phyloP scores from a whole-genome alignment of 2,888 invertebrate genomes.

The Seira ritae region DNA sequence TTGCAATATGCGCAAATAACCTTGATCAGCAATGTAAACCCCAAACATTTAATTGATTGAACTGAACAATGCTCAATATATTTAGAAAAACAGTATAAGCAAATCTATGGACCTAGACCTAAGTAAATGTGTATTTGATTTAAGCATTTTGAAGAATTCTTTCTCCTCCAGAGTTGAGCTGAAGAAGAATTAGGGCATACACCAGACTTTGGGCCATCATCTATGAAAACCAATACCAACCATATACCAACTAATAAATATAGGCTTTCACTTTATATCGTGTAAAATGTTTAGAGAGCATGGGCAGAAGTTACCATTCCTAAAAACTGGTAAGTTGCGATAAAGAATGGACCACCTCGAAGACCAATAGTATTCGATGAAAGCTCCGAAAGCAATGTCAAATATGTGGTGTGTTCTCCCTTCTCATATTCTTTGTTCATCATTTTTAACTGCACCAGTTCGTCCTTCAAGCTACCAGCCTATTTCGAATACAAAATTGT shows the following conservation, averaged over 20 bases:
- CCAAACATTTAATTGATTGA: too few species aligned
- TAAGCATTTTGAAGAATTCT: too few species aligned
- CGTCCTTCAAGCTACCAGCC: conserved; percentile 14
- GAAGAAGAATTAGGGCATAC: conserved; percentile 28
- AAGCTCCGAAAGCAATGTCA: conserved; percentile 19
- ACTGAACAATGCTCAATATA: too few species aligned
- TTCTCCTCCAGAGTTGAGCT: conserved; percentile 9
- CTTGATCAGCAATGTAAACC: too few species aligned
- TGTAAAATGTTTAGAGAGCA: background rate
- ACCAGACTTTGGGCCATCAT: conserved; percentile 32
- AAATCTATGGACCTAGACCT: too few species aligned
- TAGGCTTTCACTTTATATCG: background rate
- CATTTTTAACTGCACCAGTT: background rate
- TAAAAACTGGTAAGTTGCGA: conserved; percentile 28
- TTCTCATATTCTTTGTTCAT: background rate
- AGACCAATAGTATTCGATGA: conserved; percentile 27
- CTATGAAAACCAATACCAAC: background rate
- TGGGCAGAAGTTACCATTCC: conserved; percentile 33
- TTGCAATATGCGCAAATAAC: too few species aligned
- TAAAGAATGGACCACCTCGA: conserved; percentile 26
- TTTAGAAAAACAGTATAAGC: background rate
- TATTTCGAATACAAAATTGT: background rate
- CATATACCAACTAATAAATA: background rate
- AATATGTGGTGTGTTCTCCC: conserved; percentile 13
- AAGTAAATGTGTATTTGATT: too few species aligned